These are phyloP conservation scores for Agrypnia vestita DNA, from an alignment of 1,140 invertebrate species.

Conservation along the genomic window DNA sequence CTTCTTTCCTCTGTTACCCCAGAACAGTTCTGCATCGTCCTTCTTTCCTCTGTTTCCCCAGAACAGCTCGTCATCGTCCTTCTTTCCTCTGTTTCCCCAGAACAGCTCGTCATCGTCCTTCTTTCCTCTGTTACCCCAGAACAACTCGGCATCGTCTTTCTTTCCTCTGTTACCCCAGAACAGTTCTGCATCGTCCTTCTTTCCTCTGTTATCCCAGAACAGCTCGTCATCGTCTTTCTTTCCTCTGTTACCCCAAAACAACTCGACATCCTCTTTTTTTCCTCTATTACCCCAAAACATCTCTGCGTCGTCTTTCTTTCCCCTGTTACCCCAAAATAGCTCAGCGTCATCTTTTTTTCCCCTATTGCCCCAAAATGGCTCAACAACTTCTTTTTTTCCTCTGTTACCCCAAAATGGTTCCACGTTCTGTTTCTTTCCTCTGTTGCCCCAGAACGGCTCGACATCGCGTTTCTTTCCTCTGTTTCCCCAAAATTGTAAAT, in stretches of 20 bases:
- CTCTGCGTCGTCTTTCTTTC: slow-evolving; percentile 11
- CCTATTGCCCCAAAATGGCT: slow-evolving; percentile 59
- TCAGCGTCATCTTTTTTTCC: slow-evolving; percentile 52
- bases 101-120: slow-evolving; percentile 58
- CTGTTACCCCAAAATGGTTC: slow-evolving; percentile 51
- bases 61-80: slow-evolving; percentile 51
- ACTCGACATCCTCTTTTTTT: slow-evolving; percentile 42
- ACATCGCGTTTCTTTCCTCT: slow-evolving; percentile 50
- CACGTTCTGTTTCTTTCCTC: slow-evolving; percentile 61
- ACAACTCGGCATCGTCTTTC: slow-evolving; percentile 46
- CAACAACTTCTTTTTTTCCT: slow-evolving; percentile 40
- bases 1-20: slow-evolving; percentile 62
- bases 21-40: slow-evolving; percentile 57
- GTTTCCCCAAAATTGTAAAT: slow-evolving; percentile 53
- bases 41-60: slow-evolving; percentile 58
- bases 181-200: slow-evolving; percentile 46
- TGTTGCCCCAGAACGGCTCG: slow-evolving; percentile 65
- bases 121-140: slow-evolving; percentile 57
- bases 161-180: slow-evolving; percentile 58
- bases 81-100: slow-evolving; percentile 55
- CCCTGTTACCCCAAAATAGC: slow-evolving; percentile 56
- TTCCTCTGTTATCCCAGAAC: slow-evolving; percentile 66
- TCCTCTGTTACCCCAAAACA: slow-evolving; percentile 65
- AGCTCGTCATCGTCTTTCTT: slow-evolving; percentile 55
- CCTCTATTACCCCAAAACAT: too few relatives aligned